These are phyloP conservation scores for Thunnus albacares DNA, from an alignment of 2,797 vertebrate species.

Conservation along the genomic window DNA sequence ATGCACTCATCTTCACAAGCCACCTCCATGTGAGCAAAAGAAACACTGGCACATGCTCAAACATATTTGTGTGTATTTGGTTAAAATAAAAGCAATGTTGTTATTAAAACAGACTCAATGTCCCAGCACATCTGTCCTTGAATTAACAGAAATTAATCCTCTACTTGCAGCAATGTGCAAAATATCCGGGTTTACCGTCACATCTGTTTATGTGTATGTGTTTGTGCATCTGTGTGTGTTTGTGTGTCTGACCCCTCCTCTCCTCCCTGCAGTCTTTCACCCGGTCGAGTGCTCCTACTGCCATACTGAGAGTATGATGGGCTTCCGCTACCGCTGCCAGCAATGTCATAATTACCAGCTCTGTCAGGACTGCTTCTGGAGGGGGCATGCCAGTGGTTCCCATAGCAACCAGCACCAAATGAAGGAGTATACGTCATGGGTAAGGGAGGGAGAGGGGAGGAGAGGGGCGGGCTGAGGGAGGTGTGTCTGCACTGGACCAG, in stretches of 20 bases:
- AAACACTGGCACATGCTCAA: constrained; percentile 18
- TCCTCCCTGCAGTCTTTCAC: constrained; percentile 93
- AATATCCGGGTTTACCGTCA: constrained; percentile 58
- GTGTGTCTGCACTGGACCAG: constrained; percentile 72
- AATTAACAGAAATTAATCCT: constrained; percentile 58
- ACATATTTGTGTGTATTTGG: constrained; percentile 5
- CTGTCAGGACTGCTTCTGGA: constrained; percentile 99
- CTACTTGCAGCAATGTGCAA: constrained; percentile 37
- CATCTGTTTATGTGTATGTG: constrained; percentile 56
- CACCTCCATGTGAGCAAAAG: constrained; percentile 40
- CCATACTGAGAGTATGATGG: constrained; percentile 99
- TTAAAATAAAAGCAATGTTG: constrained; percentile 13
- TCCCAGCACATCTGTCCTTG: constrained; percentile 40
- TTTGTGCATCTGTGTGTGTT: constrained; percentile 40
- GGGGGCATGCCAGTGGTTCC: constrained; percentile 98
- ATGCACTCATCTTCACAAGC: constrained; percentile 45
- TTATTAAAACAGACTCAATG: constrained; percentile 10
- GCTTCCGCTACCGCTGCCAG: constrained; percentile 99
- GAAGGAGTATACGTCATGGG: constrained; percentile 99
- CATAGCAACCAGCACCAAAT: constrained; percentile 99
- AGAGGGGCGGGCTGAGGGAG: constrained; percentile 59
- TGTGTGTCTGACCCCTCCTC: constrained; percentile 59
- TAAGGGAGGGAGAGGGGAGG: constrained; percentile 77
- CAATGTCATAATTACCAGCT: constrained; percentile 99
- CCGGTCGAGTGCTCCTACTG: constrained; percentile 99